Evolutionary conservation across 2,797 vertebrate species (phyloP).

Genomic region (Uromys caudimaculatus): DNA sequence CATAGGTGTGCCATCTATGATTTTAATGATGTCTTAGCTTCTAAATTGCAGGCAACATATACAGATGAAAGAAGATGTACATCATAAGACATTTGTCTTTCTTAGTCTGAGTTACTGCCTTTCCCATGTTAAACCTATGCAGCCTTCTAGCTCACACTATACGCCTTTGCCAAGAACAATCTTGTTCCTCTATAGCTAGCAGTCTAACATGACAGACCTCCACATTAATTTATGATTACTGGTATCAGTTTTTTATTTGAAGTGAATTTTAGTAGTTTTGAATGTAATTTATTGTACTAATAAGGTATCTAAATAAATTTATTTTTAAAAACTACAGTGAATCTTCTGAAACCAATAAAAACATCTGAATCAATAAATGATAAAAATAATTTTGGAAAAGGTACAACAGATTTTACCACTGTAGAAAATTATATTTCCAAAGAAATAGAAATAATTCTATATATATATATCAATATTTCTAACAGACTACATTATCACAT

Average conservation of each 20-base stretch:
- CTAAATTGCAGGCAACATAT: not conserved
- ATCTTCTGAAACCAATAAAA: not conserved
- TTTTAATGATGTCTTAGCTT: not conserved
- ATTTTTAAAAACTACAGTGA: not conserved
- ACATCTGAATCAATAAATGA: slow-evolving; percentile 16
- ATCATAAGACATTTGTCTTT: not conserved
- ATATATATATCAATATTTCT: slow-evolving; percentile 62
- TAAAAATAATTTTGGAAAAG: not conserved
- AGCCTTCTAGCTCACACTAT: not conserved
- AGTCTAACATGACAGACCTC: fast-evolving
- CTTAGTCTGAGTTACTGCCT: not conserved
- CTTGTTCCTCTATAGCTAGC: not conserved
- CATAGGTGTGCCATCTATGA: not conserved
- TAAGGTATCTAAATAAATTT: not conserved
- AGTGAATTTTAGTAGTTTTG: not conserved
- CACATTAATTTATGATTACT: not conserved
- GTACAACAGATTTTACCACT: not conserved
- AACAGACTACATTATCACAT: slow-evolving; percentile 43
- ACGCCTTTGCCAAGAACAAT: not conserved
- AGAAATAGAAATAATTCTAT: slow-evolving; percentile 67
- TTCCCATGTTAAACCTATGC: not conserved
- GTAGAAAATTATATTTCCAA: slow-evolving; percentile 51
- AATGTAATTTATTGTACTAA: not conserved
- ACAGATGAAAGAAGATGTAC: not conserved
- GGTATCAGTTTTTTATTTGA: not conserved